Conservation (phyloP, 2,113 vertebrate species). For the Macaca nemestrina region DNA sequence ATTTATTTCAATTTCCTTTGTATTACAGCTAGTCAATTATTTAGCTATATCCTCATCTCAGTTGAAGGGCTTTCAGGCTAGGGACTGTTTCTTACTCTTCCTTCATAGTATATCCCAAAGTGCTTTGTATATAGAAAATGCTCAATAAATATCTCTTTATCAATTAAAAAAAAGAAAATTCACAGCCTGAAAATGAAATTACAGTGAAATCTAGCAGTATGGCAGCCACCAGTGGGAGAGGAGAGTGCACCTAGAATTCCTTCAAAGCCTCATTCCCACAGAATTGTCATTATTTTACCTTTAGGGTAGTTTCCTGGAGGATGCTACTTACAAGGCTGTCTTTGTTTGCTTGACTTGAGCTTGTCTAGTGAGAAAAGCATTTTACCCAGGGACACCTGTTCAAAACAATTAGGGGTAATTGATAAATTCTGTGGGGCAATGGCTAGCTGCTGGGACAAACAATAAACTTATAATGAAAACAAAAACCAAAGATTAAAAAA, state of each 20-base stretch:
- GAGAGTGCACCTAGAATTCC: background rate
- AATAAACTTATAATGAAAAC: background rate
- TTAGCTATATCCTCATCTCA: no score
- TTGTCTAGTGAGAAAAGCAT: background rate
- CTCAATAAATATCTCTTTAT: no score
- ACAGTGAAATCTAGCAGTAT: background rate
- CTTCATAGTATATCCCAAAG: no score
- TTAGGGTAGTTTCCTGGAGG: background rate
- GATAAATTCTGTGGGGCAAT: background rate
- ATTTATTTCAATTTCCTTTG: no score
- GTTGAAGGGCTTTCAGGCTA: no score
- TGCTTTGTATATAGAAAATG: no score
- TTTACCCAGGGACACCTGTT: background rate
- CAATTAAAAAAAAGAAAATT: background rate
- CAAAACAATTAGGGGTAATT: background rate
- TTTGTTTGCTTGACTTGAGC: background rate
- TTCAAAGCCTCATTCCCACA: background rate
- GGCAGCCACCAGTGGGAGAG: background rate
- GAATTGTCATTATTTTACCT: background rate
- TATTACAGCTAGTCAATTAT: no score
- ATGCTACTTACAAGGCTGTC: background rate
- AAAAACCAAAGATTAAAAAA: background rate
- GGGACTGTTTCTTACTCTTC: no score
- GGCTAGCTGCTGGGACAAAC: background rate
- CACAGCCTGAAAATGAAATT: background rate